Conservation (phyloP, 2,888 invertebrate species). For the Epinotia demarniana region DNA sequence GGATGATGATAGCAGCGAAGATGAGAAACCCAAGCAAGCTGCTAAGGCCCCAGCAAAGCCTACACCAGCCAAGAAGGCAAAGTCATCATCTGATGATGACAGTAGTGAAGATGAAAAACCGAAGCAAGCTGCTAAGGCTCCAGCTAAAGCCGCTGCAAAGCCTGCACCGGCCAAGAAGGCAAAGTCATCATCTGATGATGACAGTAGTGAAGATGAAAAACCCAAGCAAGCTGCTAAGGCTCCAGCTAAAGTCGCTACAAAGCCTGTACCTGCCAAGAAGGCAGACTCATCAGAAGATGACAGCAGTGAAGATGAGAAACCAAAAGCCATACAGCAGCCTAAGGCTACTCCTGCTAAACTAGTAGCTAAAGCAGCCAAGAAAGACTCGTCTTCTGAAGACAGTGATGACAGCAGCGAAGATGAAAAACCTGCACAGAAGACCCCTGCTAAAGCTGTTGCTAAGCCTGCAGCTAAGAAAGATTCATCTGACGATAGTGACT, state of each 20-base stretch:
- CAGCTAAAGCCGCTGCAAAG: slow-evolving; percentile 46
- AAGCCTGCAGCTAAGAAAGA: slow-evolving; percentile 50
- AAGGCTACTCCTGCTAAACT: slow-evolving; percentile 49
- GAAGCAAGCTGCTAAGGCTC: slow-evolving; percentile 46
- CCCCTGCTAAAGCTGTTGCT: too few relatives aligned
- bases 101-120: slow-evolving; percentile 55
- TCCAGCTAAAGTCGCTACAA: slow-evolving; percentile 53
- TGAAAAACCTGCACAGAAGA: too few relatives aligned
- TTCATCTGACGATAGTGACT: slow-evolving; percentile 54
- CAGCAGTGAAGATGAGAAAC: slow-evolving; percentile 59
- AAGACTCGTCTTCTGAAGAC: too few relatives aligned
- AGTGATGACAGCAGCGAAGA: too few relatives aligned
- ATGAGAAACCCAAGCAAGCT: slow-evolving; percentile 62
- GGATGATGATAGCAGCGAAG: slow-evolving; percentile 68
- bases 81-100: slow-evolving; percentile 60
- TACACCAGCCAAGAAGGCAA: slow-evolving; percentile 52
- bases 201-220: slow-evolving; percentile 69
- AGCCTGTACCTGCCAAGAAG: slow-evolving; percentile 56
- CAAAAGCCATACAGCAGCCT: slow-evolving; percentile 52
- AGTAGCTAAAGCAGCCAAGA: too few relatives aligned
- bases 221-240: slow-evolving; percentile 50
- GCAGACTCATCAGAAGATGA: slow-evolving; percentile 64
- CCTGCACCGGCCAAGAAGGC: slow-evolving; percentile 53
- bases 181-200: slow-evolving; percentile 68
- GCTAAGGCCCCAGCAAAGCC: slow-evolving; percentile 50